These are phyloP conservation scores for Pandemis corylana DNA, from an alignment of 2,888 invertebrate genomes.

Conservation along the genomic window DNA sequence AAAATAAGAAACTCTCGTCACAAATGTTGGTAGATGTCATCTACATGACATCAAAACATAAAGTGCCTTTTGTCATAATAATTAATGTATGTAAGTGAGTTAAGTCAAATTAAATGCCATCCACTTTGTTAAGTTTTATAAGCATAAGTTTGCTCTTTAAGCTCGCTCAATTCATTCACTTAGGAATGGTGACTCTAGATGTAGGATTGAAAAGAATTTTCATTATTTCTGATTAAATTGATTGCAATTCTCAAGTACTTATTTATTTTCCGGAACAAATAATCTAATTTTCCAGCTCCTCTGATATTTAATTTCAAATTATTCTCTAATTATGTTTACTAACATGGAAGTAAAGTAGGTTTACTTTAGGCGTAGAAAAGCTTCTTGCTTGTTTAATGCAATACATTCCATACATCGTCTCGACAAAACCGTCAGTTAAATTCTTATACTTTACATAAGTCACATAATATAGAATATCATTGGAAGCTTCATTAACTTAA, in stretches of 20 bases:
- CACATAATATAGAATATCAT: too few species aligned
- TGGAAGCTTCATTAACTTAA: too few species aligned
- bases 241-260: constrained; percentile 21
- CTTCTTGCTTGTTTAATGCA: background rate
- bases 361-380: background rate
- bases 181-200: constrained; percentile 75
- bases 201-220: constrained; percentile 60
- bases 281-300: background rate
- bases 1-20: constrained; percentile 83
- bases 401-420: background rate
- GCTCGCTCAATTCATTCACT: constrained; percentile 83
- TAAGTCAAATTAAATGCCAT: constrained; percentile 85
- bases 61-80: constrained; percentile 81
- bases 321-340: background rate
- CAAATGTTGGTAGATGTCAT: constrained; percentile 68
- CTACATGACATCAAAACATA: constrained; percentile 72
- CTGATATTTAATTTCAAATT: constrained; percentile 1
- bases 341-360: constrained; percentile 64
- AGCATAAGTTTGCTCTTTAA: constrained; percentile 80
- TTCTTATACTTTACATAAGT: too few species aligned
- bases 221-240: constrained; percentile 60
- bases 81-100: constrained; percentile 80
- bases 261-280: constrained; percentile 15
- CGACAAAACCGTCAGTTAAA: background rate
- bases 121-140: constrained; percentile 85